Percentiles rank a stretch among this genome's conserved stretches.
Evolutionary conservation across 2,888 invertebrate genomes (phyloP).

Genomic region (Glyphotaelius pellucidus): DNA sequence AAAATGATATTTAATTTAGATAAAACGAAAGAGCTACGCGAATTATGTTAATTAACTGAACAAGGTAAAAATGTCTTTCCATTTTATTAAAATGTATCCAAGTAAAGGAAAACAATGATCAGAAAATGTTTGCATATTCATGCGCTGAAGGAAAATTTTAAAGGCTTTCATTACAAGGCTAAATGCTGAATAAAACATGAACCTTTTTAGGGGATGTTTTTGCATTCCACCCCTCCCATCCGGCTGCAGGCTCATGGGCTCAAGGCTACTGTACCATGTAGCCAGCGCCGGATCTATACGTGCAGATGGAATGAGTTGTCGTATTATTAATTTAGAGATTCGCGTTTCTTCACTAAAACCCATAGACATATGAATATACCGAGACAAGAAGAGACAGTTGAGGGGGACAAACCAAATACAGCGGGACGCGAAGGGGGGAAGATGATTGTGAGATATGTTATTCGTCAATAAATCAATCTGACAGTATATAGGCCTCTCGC

Average conservation of each 20-base stretch:
- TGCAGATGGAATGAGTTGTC: neutral
- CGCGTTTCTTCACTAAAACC: neutral
- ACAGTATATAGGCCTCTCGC: too few species aligned
- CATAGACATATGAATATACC: too few species aligned
- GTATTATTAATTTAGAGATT: neutral
- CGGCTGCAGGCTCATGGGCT: neutral
- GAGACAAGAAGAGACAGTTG: too few species aligned
- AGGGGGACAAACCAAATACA: too few species aligned
- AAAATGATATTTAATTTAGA: neutral
- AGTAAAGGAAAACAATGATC: neutral
- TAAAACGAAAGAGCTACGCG: neutral
- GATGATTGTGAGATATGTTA: too few species aligned
- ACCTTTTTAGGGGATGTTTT: neutral
- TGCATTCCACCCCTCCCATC: neutral
- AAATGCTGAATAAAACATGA: constrained; percentile 2
- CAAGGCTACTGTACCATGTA: neutral
- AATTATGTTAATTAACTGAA: neutral
- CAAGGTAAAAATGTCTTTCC: neutral
- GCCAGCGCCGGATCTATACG: neutral
- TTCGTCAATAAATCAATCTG: too few species aligned
- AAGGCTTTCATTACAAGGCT: neutral
- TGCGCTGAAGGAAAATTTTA: neutral
- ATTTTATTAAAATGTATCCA: neutral
- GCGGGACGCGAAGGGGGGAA: too few species aligned
- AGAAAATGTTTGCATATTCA: neutral